These are phyloP conservation scores for Leucoma salicis DNA, from an alignment of 2,888 invertebrate species.

Conservation along the genomic window DNA sequence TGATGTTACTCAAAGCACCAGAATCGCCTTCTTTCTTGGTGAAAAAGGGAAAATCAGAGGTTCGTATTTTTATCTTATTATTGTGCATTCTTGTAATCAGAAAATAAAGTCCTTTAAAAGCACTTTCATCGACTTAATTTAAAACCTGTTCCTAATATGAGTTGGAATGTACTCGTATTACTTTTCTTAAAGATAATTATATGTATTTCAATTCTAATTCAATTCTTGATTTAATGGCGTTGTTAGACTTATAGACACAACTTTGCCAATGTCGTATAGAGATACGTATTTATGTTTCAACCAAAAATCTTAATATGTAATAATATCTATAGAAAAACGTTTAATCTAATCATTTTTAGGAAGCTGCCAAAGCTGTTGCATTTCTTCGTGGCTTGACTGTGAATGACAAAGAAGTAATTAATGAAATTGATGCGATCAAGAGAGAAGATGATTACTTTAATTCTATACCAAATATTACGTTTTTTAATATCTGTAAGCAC, in stretches of 20 bases:
- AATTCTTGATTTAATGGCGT: too few species aligned
- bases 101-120: not conserved
- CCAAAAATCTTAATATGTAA: too few species aligned
- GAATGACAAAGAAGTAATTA: conserved; percentile 43
- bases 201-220: too few species aligned
- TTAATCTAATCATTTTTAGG: conserved; percentile 40
- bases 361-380: conserved; percentile 48
- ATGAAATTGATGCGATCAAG: conserved; percentile 45
- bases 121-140: too few species aligned
- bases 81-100: not conserved
- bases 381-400: conserved; percentile 45
- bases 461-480: conserved; percentile 48
- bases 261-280: too few species aligned
- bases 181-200: too few species aligned
- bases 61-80: conserved; percentile 21
- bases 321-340: too few species aligned
- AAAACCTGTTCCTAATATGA: too few species aligned
- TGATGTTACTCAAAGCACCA: conserved; percentile 48
- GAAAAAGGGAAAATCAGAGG: conserved; percentile 49
- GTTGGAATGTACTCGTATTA: too few species aligned
- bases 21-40: conserved; percentile 62
- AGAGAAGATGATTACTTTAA: conserved; percentile 49
- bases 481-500: conserved; percentile 50
- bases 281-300: too few species aligned
- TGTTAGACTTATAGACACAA: too few species aligned